These are phyloP conservation scores for Neoitamus cyanurus DNA, from an alignment of 2,888 invertebrate genomes.

Conservation along the genomic window DNA sequence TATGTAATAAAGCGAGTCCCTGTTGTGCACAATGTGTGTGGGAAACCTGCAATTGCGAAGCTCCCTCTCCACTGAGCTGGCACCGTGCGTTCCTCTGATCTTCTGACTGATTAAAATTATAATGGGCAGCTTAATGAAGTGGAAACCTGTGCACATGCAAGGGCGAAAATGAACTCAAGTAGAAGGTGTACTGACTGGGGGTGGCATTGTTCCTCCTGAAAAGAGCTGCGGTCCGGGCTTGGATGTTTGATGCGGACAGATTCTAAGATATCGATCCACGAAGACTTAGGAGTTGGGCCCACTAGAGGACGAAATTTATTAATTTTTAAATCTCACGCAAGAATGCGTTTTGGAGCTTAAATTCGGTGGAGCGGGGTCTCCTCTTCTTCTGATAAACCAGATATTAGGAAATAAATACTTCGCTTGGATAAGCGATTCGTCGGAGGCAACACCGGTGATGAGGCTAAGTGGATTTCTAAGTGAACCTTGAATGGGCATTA, in stretches of 20 bases:
- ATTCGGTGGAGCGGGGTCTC: background rate
- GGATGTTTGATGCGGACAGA: background rate
- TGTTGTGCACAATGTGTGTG: background rate
- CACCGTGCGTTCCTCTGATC: slow-evolving; percentile 46
- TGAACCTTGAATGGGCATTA: no score
- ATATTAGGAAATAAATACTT: background rate
- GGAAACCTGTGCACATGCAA: slow-evolving; percentile 44
- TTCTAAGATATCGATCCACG: slow-evolving; percentile 6
- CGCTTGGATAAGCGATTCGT: background rate
- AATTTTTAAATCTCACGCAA: background rate
- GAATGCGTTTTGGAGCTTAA: background rate
- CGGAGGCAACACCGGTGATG: no score
- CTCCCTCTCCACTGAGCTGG: slow-evolving; percentile 14
- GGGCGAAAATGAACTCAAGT: slow-evolving; percentile 35
- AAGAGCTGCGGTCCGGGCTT: background rate
- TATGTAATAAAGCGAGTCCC: slow-evolving; percentile 9
- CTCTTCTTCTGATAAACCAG: background rate
- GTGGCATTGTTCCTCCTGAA: background rate
- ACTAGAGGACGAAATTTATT: background rate
- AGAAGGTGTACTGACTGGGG: slow-evolving; percentile 6
- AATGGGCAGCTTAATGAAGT: slow-evolving; percentile 46
- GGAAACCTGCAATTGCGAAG: slow-evolving; percentile 32
- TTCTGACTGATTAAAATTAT: slow-evolving; percentile 49
- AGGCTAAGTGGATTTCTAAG: no score
- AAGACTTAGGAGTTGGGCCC: background rate